Conservation (phyloP, 2,797 vertebrate genomes). For the Rhyacichthys aspro region DNA sequence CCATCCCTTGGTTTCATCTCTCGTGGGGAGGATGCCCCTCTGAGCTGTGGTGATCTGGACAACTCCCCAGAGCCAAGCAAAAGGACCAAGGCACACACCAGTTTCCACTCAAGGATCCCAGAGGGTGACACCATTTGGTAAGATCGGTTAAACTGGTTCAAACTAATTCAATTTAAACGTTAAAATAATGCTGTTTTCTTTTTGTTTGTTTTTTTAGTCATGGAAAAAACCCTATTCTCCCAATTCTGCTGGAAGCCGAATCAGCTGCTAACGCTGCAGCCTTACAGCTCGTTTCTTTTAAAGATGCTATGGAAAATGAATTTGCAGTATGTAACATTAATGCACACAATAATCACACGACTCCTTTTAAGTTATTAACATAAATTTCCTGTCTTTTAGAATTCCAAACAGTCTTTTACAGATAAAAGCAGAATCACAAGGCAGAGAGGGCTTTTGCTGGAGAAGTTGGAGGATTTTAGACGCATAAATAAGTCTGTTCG, state of each 20-base stretch:
- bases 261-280: slow-evolving; percentile 76
- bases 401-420: slow-evolving; percentile 52
- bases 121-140: slow-evolving; percentile 53
- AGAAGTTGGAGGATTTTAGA: slow-evolving; percentile 82
- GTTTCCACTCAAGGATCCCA: slow-evolving; percentile 28
- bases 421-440: slow-evolving; percentile 68
- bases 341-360: not conserved
- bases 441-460: slow-evolving; percentile 80
- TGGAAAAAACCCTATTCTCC: slow-evolving; percentile 62
- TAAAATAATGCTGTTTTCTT: slow-evolving; percentile 8
- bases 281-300: slow-evolving; percentile 80
- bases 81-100: slow-evolving; percentile 28
- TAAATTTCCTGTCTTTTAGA: slow-evolving; percentile 48
- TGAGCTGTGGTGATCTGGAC: slow-evolving; percentile 42
- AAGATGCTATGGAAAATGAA: slow-evolving; percentile 75
- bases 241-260: slow-evolving; percentile 78
- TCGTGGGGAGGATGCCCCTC: slow-evolving; percentile 38
- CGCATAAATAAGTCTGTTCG: slow-evolving; percentile 77
- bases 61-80: slow-evolving; percentile 29
- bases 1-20: slow-evolving; percentile 50
- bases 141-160: slow-evolving; percentile 18
- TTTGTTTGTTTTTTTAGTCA: not conserved
- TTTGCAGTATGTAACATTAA: slow-evolving; percentile 67
- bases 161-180: slow-evolving; percentile 41
- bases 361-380: not conserved